Evolutionary conservation across 2,888 invertebrate genomes (phyloP).

Genomic region (Lasius platythorax): DNA sequence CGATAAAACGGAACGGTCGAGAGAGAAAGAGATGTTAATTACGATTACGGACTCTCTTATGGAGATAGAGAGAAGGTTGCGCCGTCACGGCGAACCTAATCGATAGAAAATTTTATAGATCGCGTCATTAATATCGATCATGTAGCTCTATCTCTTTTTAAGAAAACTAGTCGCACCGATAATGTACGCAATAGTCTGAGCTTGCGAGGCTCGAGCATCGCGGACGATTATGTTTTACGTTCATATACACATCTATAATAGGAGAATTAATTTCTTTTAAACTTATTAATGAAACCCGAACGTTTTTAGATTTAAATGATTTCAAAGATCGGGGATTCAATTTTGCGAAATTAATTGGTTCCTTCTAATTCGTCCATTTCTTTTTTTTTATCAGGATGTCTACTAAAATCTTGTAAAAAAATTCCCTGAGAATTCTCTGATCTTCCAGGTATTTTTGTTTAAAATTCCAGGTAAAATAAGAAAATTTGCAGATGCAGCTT

Average conservation of each 20-base stretch:
- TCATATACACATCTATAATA: not conserved
- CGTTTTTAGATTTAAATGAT: not conserved
- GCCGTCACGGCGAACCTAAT: slow-evolving; percentile 39
- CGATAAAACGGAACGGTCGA: slow-evolving; percentile 38
- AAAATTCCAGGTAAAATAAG: too few relatives aligned
- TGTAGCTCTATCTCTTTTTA: slow-evolving; percentile 31
- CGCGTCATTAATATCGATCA: slow-evolving; percentile 52
- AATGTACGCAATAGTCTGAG: slow-evolving; percentile 6
- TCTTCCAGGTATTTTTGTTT: too few relatives aligned
- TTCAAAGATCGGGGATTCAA: not conserved
- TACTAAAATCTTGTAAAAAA: too few relatives aligned
- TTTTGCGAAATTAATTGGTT: slow-evolving; percentile 6
- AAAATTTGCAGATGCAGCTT: too few relatives aligned
- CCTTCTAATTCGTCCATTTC: not conserved
- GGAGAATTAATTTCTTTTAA: not conserved
- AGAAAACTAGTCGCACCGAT: slow-evolving; percentile 31
- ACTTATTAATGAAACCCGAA: not conserved
- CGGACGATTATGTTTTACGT: not conserved
- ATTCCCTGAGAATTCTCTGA: too few relatives aligned
- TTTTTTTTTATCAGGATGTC: too few relatives aligned
- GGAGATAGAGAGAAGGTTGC: slow-evolving; percentile 34
- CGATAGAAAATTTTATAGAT: slow-evolving; percentile 50
- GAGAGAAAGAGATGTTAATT: slow-evolving; percentile 54
- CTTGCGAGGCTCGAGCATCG: not conserved
- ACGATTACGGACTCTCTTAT: slow-evolving; percentile 31